These are phyloP conservation scores for Emydoidea blandingii DNA, from an alignment of 2,797 vertebrate species.

Conservation along the genomic window DNA sequence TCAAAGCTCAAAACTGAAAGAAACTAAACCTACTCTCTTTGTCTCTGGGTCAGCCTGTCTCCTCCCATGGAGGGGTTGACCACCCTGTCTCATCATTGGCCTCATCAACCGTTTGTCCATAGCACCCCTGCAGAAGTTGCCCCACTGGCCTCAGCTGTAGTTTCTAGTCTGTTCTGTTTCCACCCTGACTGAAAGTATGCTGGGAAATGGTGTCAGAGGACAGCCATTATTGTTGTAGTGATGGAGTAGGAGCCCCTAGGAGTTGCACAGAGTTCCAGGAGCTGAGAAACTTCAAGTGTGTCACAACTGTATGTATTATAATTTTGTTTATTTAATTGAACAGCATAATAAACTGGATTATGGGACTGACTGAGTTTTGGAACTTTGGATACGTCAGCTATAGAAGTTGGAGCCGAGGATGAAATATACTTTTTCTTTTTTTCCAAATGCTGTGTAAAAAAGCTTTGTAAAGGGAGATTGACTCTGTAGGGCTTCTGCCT, in stretches of 20 bases:
- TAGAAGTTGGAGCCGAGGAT: neutral
- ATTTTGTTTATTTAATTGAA: constrained; percentile 28
- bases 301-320: neutral
- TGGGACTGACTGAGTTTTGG: constrained; percentile 34
- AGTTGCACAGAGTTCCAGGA: neutral
- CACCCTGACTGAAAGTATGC: neutral
- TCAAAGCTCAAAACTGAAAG: too few relatives aligned
- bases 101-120: neutral
- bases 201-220: neutral
- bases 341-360: constrained; percentile 56
- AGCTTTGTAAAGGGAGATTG: constrained; percentile 21
- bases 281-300: neutral
- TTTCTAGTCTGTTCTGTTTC: neutral
- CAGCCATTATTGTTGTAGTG: neutral
- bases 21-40: too few relatives aligned
- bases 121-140: neutral
- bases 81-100: neutral
- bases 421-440: constrained; percentile 28
- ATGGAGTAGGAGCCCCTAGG: neutral
- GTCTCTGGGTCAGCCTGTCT: too few relatives aligned
- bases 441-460: constrained; percentile 26
- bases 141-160: neutral
- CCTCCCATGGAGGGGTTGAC: too few relatives aligned
- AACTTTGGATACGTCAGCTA: constrained; percentile 33
- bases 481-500: neutral